Percentiles rank a stretch among this genome's conserved stretches.
Conservation (phyloP, 2,888 invertebrate genomes). For the Dendrolimus houi region DNA sequence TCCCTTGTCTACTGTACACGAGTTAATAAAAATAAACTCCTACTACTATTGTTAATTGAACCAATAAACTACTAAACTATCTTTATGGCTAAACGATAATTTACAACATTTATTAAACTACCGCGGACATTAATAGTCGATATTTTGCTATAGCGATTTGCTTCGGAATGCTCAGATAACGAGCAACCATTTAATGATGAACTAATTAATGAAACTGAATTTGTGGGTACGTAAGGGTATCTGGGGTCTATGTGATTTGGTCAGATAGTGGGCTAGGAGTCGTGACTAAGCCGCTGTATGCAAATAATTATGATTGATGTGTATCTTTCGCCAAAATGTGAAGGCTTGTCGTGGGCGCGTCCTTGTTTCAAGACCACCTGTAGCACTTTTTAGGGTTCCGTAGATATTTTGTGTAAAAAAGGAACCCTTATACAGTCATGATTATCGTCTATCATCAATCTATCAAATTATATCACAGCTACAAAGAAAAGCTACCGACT, state of each 20-base stretch:
- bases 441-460: no score
- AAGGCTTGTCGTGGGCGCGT: constrained; percentile 31
- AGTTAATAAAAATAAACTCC: not conserved
- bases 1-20: not conserved
- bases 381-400: constrained; percentile 8
- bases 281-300: constrained; percentile 44
- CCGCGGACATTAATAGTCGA: constrained; percentile 32
- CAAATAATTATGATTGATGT: constrained; percentile 58
- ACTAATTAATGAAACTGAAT: constrained; percentile 11
- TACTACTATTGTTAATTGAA: constrained; percentile 2
- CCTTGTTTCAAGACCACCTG: constrained; percentile 22
- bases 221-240: constrained; percentile 10
- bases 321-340: constrained; percentile 41
- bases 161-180: constrained; percentile 26
- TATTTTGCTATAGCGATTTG: constrained; percentile 33
- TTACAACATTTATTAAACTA: constrained; percentile 33
- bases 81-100: constrained; percentile 31
- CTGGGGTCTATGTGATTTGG: constrained; percentile 21
- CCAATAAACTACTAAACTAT: constrained; percentile 22
- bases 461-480: no score
- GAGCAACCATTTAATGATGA: constrained; percentile 19
- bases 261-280: constrained; percentile 17
- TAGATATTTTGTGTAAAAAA: constrained; percentile 7
- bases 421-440: not conserved
- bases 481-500: no score